Evolutionary conservation across 2,888 invertebrate genomes (phyloP).

Genomic region (Macrophya annulata): DNA sequence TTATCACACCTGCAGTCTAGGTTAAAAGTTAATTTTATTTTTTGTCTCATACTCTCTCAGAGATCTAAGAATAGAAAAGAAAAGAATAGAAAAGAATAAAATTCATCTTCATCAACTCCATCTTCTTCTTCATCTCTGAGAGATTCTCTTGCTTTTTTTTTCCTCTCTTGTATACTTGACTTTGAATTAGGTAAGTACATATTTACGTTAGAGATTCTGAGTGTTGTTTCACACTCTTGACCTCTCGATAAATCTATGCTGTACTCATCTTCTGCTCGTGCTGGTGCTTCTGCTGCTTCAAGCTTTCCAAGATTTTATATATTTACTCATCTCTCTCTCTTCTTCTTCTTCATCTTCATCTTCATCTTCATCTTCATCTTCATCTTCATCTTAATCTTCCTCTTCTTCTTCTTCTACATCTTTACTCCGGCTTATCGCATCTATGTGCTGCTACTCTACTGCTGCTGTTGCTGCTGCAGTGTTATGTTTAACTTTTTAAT

Average conservation of each 20-base stretch:
- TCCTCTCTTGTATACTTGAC: background rate
- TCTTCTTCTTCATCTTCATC: background rate
- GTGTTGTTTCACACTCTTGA: background rate
- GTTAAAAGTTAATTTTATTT: background rate
- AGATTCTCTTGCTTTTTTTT: background rate
- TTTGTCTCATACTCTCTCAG: background rate
- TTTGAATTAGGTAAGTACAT: slow-evolving; percentile 8
- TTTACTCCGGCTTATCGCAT: background rate
- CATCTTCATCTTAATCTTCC: background rate
- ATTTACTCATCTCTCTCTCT: background rate
- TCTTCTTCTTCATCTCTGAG: background rate
- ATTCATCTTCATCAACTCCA: background rate
- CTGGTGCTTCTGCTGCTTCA: background rate
- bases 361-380: background rate
- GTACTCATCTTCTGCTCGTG: background rate
- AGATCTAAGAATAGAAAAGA: background rate
- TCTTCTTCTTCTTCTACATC: background rate
- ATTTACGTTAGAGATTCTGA: slow-evolving; percentile 1
- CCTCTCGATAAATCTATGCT: background rate
- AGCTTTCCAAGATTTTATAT: background rate
- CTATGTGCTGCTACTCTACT: background rate
- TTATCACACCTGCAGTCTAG: background rate
- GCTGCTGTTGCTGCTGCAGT: background rate
- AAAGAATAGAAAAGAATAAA: background rate
- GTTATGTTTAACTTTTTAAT: slow-evolving; percentile 8